phyloP scores from a whole-genome alignment of 2,888 invertebrate genomes.

The Prenolepis imparis region DNA sequence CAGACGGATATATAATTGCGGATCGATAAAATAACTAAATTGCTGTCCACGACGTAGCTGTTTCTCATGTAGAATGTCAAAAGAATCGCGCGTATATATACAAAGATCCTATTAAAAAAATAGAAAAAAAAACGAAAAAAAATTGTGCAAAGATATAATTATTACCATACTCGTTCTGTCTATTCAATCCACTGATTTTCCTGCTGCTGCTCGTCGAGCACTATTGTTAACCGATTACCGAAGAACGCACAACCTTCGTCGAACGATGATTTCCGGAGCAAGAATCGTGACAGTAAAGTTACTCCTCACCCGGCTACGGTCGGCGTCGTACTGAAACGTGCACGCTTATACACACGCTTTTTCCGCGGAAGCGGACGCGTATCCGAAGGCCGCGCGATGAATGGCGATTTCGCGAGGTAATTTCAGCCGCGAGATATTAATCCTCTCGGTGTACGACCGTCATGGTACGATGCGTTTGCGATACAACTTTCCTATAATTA shows the following conservation, averaged over 20 bases:
- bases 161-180: background rate
- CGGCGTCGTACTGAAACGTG: constrained; percentile 62
- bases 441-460: constrained; percentile 9
- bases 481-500: constrained; percentile 27
- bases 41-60: background rate
- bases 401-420: constrained; percentile 18
- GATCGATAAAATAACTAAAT: constrained; percentile 43
- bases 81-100: background rate
- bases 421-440: constrained; percentile 18
- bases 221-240: background rate
- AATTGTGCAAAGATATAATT: too few relatives aligned
- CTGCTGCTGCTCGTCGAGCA: background rate
- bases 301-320: constrained; percentile 54
- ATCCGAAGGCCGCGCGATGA: constrained; percentile 58
- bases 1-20: constrained; percentile 34
- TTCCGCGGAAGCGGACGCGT: constrained; percentile 60
- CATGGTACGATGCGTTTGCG: constrained; percentile 4
- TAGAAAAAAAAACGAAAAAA: background rate
- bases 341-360: constrained; percentile 53
- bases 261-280: background rate
- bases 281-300: background rate
- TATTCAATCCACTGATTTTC: background rate
- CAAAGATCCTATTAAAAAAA: background rate
- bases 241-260: background rate
- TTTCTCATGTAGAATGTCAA: background rate